phyloP scores from a whole-genome alignment of 2,888 invertebrate species.

The Dolichopus griseipennis region DNA sequence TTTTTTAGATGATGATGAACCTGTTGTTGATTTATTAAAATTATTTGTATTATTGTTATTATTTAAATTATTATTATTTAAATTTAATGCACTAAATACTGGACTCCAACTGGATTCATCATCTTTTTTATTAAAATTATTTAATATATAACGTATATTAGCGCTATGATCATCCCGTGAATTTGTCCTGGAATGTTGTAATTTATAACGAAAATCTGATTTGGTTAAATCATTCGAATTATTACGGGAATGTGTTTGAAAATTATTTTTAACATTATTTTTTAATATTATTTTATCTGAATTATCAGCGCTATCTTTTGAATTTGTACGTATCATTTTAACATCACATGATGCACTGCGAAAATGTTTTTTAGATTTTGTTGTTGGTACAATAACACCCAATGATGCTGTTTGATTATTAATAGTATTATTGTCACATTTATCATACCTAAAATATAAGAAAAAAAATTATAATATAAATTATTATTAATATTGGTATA shows the following conservation, averaged over 20 bases:
- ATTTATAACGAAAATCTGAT: constrained; percentile 31
- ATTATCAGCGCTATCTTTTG: constrained; percentile 31
- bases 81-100: constrained; percentile 6
- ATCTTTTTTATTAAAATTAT: constrained; percentile 36
- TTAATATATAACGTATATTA: constrained; percentile 41
- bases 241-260: constrained; percentile 42
- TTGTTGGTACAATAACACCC: constrained; percentile 32
- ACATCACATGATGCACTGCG: constrained; percentile 44
- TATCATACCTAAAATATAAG: constrained; percentile 35
- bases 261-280: constrained; percentile 25
- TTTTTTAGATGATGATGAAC: constrained; percentile 27
- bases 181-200: constrained; percentile 35
- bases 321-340: constrained; percentile 42
- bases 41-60: constrained; percentile 33
- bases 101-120: constrained; percentile 21
- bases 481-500: not conserved
- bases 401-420: constrained; percentile 18
- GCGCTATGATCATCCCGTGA: constrained; percentile 35
- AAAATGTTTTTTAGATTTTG: constrained; percentile 41
- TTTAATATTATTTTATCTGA: not conserved
- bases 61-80: constrained; percentile 28
- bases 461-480: not conserved
- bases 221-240: constrained; percentile 41
- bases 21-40: constrained; percentile 21
- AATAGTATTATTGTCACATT: constrained; percentile 32